A percentile compares a stretch with the other conserved stretches of the same genome.
Evolutionary conservation across 2,113 vertebrate genomes (phyloP).

Genomic region (Saguinus midas): DNA sequence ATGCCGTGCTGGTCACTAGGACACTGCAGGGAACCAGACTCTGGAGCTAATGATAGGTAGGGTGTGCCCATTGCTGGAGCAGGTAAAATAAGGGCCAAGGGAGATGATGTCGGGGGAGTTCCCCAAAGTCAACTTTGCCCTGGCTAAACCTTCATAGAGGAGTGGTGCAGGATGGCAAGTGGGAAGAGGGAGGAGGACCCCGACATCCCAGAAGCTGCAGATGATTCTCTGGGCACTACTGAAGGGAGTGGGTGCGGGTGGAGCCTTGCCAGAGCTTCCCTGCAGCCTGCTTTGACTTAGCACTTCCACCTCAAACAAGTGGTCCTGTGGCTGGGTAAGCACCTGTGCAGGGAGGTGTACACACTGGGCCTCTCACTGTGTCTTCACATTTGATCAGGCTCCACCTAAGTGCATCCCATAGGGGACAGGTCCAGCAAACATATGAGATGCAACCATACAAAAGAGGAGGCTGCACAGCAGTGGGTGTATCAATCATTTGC

Average conservation of each 20-base stretch:
- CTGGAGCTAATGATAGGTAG: too few species aligned
- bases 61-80: too few species aligned
- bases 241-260: accelerated
- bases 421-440: neutral
- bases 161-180: neutral
- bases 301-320: neutral
- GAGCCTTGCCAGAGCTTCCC: neutral
- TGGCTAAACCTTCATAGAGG: neutral
- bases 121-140: neutral
- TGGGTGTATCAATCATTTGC: accelerated
- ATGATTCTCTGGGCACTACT: neutral
- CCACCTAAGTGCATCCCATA: accelerated
- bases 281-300: neutral
- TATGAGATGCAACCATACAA: accelerated
- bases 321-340: neutral
- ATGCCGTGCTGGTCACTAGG: neutral
- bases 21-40: neutral
- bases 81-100: neutral
- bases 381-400: neutral
- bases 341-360: neutral
- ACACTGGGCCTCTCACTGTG: accelerated
- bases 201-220: neutral
- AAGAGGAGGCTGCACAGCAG: neutral
- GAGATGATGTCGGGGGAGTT: accelerated
- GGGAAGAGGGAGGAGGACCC: neutral